A percentile compares a stretch with the other conserved stretches of the same genome.
Conservation (phyloP, 2,113 vertebrate genomes). For the Danionella cerebrum region DNA sequence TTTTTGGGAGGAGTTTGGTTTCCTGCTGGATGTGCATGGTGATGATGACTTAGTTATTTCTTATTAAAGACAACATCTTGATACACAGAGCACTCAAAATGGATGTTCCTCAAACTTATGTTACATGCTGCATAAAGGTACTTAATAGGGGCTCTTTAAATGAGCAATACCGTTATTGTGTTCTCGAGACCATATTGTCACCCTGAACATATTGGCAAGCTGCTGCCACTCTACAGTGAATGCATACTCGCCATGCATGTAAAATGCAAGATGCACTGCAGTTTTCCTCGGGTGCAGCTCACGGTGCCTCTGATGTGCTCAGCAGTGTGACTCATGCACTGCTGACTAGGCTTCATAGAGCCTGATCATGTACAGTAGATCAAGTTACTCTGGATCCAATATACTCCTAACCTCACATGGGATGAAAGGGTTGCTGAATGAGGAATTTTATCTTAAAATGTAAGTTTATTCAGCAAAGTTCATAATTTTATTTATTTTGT, state of each 20-base stretch:
- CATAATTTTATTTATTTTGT: too few relatives aligned
- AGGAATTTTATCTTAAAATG: neutral
- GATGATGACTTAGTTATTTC: too few relatives aligned
- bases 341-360: conserved; percentile 9
- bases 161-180: neutral
- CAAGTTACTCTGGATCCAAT: neutral
- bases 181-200: neutral
- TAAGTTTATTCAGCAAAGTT: too few relatives aligned
- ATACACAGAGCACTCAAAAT: too few relatives aligned
- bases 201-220: neutral
- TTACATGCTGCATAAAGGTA: too few relatives aligned
- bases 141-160: too few relatives aligned
- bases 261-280: conserved; percentile 1
- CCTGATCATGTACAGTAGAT: neutral
- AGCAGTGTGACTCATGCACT: conserved; percentile 11
- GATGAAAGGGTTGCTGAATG: neutral
- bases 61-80: too few relatives aligned
- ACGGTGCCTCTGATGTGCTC: neutral
- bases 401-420: neutral
- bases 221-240: neutral
- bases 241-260: neutral
- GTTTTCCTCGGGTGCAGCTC: neutral
- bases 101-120: too few relatives aligned
- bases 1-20: too few relatives aligned
- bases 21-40: too few relatives aligned